These are phyloP conservation scores for Erethizon dorsatum DNA, from an alignment of 2,797 vertebrate species.

Conservation along the genomic window DNA sequence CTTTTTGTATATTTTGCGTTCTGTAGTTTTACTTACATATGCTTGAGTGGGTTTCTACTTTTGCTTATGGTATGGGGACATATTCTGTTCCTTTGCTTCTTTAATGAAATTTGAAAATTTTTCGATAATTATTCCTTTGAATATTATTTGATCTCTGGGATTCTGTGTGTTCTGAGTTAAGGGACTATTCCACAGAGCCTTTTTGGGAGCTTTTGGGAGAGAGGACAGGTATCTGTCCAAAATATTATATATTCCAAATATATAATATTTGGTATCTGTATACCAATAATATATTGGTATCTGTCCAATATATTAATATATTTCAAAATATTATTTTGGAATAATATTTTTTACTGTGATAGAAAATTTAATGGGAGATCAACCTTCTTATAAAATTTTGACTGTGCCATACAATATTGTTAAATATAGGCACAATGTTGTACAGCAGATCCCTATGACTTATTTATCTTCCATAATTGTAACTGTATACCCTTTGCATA, in stretches of 20 bases:
- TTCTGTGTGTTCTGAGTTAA: background rate
- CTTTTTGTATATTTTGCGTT: conserved; percentile 10
- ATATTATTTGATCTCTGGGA: conserved; percentile 1
- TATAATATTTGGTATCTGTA: no score
- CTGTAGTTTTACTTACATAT: conserved; percentile 15
- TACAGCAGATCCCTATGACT: background rate
- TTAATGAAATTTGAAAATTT: background rate
- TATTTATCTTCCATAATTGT: background rate
- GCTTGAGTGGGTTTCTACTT: background rate
- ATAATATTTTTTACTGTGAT: background rate
- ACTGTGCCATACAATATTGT: background rate
- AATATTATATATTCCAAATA: no score
- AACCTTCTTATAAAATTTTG: background rate
- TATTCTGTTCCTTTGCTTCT: background rate
- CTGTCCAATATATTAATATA: no score
- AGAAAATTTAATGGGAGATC: background rate
- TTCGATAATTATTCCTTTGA: background rate
- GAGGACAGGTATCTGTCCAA: background rate
- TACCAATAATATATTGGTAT: no score
- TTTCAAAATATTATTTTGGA: background rate
- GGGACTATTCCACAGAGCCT: background rate
- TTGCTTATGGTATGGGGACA: background rate
- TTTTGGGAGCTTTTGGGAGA: background rate
- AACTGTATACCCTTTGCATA: background rate
- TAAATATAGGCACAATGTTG: background rate